These are phyloP conservation scores for Oryzias curvinotus DNA, from an alignment of 2,113 vertebrate species.

Conservation along the genomic window DNA sequence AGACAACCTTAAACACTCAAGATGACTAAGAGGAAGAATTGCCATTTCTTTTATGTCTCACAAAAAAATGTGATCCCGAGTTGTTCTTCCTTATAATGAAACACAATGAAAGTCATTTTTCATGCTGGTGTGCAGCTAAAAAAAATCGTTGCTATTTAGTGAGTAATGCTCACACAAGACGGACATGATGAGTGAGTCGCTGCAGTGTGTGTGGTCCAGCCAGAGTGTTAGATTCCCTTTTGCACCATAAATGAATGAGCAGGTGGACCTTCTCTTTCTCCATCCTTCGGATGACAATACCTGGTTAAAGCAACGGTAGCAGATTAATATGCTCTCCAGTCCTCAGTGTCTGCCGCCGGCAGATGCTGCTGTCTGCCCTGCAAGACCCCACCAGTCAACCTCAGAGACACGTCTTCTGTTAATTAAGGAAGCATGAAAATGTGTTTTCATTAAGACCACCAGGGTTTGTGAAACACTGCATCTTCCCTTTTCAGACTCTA, in stretches of 20 bases:
- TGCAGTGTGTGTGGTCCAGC: background rate
- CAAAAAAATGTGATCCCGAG: slow-evolving; percentile 20
- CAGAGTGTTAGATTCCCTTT: too few relatives aligned
- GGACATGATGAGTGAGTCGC: slow-evolving; percentile 51
- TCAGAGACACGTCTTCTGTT: slow-evolving; percentile 26
- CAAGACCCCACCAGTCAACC: slow-evolving; percentile 14
- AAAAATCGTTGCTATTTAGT: slow-evolving; percentile 22
- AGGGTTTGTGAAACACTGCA: slow-evolving; percentile 12
- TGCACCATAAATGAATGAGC: slow-evolving; percentile 2
- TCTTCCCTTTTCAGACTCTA: slow-evolving; percentile 3
- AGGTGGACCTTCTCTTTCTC: background rate
- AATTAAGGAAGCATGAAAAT: slow-evolving; percentile 25
- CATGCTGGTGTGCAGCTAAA: slow-evolving; percentile 12
- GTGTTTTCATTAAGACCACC: slow-evolving; percentile 26
- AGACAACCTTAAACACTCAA: too few relatives aligned
- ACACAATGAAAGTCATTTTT: slow-evolving; percentile 49
- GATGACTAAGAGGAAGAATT: too few relatives aligned
- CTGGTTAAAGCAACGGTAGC: slow-evolving; percentile 47
- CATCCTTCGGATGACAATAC: slow-evolving; percentile 65
- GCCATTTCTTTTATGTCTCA: slow-evolving; percentile 4
- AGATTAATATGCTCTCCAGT: slow-evolving; percentile 52
- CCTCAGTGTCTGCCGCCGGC: slow-evolving; percentile 10
- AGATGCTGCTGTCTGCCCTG: slow-evolving; percentile 44
- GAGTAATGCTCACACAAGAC: slow-evolving; percentile 48
- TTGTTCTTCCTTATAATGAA: slow-evolving; percentile 24